Percentiles rank a stretch among this genome's conserved stretches.
Evolutionary conservation across 2,888 invertebrate species (phyloP).

Genomic region (Craniophora ligustri): DNA sequence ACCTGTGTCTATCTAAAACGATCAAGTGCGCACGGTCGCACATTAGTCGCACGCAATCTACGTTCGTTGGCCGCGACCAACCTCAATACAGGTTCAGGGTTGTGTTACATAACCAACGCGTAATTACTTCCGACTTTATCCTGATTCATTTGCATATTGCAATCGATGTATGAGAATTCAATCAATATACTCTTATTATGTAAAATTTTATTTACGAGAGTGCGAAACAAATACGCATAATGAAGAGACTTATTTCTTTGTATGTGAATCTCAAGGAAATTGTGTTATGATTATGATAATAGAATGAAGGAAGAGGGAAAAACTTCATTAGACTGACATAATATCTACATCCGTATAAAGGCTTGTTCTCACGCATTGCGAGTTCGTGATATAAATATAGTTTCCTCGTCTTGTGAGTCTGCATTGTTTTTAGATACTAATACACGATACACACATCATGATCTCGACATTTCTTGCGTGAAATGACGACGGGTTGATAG

Average conservation of each 20-base stretch:
- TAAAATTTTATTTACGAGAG: constrained; percentile 23
- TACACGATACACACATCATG: constrained; percentile 31
- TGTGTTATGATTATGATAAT: constrained; percentile 33
- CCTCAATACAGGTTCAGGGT: constrained; percentile 74
- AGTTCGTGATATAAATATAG: constrained; percentile 31
- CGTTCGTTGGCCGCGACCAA: constrained; percentile 76
- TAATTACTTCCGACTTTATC: constrained; percentile 74
- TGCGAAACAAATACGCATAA: constrained; percentile 27
- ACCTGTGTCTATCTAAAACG: constrained; percentile 47
- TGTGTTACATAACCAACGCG: constrained; percentile 66
- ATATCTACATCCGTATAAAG: constrained; percentile 29
- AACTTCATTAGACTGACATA: constrained; percentile 43
- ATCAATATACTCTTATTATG: constrained; percentile 32
- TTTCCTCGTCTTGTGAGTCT: constrained; percentile 16
- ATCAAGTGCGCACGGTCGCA: constrained; percentile 58
- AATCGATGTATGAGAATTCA: constrained; percentile 49
- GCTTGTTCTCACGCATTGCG: constrained; percentile 33
- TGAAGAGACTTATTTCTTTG: constrained; percentile 13
- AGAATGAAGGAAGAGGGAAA: constrained; percentile 26
- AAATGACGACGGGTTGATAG: constrained; percentile 3
- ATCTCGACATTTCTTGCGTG: constrained; percentile 19
- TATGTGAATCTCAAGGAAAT: constrained; percentile 40
- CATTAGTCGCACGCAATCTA: constrained; percentile 57
- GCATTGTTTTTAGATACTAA: constrained; percentile 30
- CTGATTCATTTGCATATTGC: constrained; percentile 63